A percentile compares a stretch with the other conserved stretches of the same genome.
Conservation (phyloP, 2,797 vertebrate genomes). For the Siniperca obscura region DNA sequence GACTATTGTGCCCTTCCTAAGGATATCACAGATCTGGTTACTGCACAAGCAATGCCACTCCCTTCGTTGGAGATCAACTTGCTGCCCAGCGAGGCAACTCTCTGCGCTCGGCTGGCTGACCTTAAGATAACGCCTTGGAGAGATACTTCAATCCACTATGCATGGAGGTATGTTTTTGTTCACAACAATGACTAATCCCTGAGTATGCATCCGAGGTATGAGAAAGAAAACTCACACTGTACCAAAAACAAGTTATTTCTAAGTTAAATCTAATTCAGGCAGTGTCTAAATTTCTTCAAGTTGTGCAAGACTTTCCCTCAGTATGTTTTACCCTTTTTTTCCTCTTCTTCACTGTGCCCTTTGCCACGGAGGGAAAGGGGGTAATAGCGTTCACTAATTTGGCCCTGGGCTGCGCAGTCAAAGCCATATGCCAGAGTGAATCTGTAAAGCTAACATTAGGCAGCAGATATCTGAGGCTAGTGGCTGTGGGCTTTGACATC, state of each 20-base stretch:
- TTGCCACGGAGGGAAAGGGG: conserved; percentile 75
- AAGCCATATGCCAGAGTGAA: conserved; percentile 83
- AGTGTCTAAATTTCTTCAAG: conserved; percentile 12
- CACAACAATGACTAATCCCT: conserved; percentile 22
- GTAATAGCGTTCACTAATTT: conserved; percentile 81
- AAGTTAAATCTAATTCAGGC: conserved; percentile 21
- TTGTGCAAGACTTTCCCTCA: conserved; percentile 27
- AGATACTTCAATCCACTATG: conserved; percentile 16
- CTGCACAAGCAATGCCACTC: conserved; percentile 64
- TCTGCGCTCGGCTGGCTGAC: conserved; percentile 9
- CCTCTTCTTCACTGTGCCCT: conserved; percentile 53
- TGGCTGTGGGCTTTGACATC: conserved; percentile 81
- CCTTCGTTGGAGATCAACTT: conserved; percentile 51
- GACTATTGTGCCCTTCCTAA: conserved; percentile 43
- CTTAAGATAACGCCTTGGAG: conserved; percentile 42
- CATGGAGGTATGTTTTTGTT: conserved; percentile 52
- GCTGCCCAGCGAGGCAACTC: conserved; percentile 39
- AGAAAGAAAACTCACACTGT: conserved; percentile 7
- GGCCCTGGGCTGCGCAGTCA: conserved; percentile 76
- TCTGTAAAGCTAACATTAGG: conserved; percentile 85
- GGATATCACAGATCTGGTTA: conserved; percentile 69
- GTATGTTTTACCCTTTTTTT: conserved; percentile 16
- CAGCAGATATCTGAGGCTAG: conserved; percentile 81
- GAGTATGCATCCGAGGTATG: not conserved
- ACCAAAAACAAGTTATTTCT: conserved; percentile 26